Base-by-base conservation (phyloP, 2,888 invertebrate genomes). In the Alviniconcha strummeri region DNA sequence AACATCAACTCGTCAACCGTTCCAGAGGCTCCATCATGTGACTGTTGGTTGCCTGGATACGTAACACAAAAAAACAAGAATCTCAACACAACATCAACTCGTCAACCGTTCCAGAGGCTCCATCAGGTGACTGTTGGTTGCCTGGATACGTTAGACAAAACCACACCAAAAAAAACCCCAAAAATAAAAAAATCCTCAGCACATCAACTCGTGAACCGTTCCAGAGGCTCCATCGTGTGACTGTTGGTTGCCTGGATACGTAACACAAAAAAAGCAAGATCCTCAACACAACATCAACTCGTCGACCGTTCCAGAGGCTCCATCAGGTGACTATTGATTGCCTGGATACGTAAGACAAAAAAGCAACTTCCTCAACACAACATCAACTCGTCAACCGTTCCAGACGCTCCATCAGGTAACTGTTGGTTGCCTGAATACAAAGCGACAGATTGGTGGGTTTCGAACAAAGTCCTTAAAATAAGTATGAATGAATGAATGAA, bases 221-320 rank as follows among this genome's bases (percentile, higher is more conserved):
- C 17, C 9, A 77, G 57, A 5, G 55, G 55, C 3, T 11, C 56
- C 57, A 77, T n/a, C 57, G 19, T 5, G n/a, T n/a, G 57, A 4
- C 11, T 57, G 76, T 77, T 77, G 19, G 76, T 57, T 13, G 56
- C 76, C 76, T 77, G 76, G 72, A 36, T 36, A 36, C 36, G 36
- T 36, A 1, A 36, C 36, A 36, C 36, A 36, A 36, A 36, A 60
- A 36, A 36, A 36, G 36, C 36, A 36, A 36, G 1, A 1, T 36
- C 36, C 36, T 36, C 36, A 36, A 36, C 36, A 36, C 36, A 36
- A 36, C 36, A 36, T 36, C 36, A 36, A 36, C 4, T 52, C 36
- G 36, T 36, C 36, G 3, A 36, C 36, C 36, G 36, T 36, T 36
- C 36, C 36, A 36, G 36, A 36, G 36, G 3, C 36, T 36, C 36